Evolutionary conservation across 2,113 vertebrate species (phyloP).

Genomic region (Theristicus caerulescens): DNA sequence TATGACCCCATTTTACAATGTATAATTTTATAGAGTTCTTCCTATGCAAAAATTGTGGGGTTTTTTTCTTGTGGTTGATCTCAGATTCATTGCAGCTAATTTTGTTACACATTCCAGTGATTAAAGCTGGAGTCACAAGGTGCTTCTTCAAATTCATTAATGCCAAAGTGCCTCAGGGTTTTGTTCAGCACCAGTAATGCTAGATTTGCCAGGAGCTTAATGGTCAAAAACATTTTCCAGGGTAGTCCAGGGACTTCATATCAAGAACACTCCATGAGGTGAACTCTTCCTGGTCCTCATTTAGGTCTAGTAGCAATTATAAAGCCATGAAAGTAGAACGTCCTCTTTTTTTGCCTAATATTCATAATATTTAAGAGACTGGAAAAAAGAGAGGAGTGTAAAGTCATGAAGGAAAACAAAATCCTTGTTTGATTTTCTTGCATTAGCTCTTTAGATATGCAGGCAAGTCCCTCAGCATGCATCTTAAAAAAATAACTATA

Average conservation of each 20-base stretch:
- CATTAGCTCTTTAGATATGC: not conserved
- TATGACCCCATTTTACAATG: not conserved
- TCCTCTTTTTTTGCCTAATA: not conserved
- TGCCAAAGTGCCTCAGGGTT: not conserved
- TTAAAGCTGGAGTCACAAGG: not conserved
- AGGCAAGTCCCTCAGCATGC: not conserved
- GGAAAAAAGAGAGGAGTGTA: not conserved
- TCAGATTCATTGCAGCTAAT: not conserved
- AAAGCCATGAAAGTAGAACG: not conserved
- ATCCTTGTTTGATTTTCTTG: not conserved
- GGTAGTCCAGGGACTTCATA: not conserved
- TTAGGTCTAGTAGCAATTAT: conserved; percentile 8
- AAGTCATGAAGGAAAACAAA: conserved; percentile 6
- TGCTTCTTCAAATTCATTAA: conserved; percentile 33
- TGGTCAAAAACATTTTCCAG: conserved; percentile 10
- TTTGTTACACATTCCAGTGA: not conserved
- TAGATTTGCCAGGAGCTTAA: not conserved
- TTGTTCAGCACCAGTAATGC: not conserved
- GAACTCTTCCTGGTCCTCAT: not conserved
- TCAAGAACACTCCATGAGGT: not conserved
- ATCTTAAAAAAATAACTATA: not conserved
- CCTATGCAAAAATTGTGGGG: not conserved
- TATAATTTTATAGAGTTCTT: not conserved
- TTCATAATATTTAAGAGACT: not conserved
- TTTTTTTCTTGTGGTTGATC: not conserved